These are phyloP conservation scores for Percopsis omiscomaycus DNA, from an alignment of 2,797 vertebrate species.

Conservation along the genomic window DNA sequence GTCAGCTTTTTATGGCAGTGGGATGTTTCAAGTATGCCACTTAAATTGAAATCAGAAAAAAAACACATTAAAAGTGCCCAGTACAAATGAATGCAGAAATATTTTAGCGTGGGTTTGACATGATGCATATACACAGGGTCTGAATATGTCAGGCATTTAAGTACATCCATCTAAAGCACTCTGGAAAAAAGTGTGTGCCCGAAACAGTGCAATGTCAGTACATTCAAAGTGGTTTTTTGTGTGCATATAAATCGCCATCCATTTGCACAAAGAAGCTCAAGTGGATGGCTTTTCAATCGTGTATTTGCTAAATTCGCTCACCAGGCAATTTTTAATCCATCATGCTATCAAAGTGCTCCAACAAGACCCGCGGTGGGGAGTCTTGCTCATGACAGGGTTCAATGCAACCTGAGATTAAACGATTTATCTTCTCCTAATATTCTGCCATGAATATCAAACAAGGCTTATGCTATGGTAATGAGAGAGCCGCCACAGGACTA, in stretches of 20 bases:
- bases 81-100: constrained; percentile 4
- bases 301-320: constrained; percentile 49
- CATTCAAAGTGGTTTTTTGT: constrained; percentile 18
- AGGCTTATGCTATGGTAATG: constrained; percentile 63
- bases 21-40: background rate
- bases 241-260: constrained; percentile 48
- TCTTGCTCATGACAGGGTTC: constrained; percentile 62
- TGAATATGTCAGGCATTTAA: constrained; percentile 10
- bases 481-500: constrained; percentile 54
- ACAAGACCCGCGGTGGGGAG: constrained; percentile 42
- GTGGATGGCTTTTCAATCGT: constrained; percentile 43
- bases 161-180: constrained; percentile 4
- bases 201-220: constrained; percentile 37
- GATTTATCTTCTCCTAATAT: constrained; percentile 75
- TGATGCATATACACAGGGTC: constrained; percentile 6
- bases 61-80: background rate
- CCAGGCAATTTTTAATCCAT: constrained; percentile 67
- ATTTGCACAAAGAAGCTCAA: constrained; percentile 27
- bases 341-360: constrained; percentile 57
- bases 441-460: constrained; percentile 69
- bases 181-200: background rate
- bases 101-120: background rate
- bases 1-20: background rate
- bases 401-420: constrained; percentile 72
- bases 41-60: constrained; percentile 3